These are phyloP conservation scores for Ischnus inquisitorius DNA, from an alignment of 2,888 invertebrate genomes.

Conservation along the genomic window DNA sequence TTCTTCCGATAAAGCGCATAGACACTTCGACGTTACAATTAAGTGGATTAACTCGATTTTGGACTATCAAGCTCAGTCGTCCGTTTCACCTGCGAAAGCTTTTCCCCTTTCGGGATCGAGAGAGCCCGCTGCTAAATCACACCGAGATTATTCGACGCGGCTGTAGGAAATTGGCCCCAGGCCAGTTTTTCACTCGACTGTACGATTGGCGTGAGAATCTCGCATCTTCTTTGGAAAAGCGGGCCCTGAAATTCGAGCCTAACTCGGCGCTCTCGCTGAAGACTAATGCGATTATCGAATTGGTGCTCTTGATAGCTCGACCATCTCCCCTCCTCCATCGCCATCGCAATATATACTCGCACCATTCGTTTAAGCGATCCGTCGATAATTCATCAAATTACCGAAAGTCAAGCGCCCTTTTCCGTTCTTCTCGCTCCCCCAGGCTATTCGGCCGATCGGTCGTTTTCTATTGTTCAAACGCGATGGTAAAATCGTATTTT, in stretches of 20 bases:
- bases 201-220: conserved; percentile 49
- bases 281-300: conserved; percentile 68
- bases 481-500: no score
- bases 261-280: conserved; percentile 47
- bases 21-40: conserved; percentile 28
- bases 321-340: not conserved
- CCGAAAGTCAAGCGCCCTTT: conserved; percentile 40
- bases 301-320: conserved; percentile 26
- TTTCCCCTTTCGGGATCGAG: conserved; percentile 18
- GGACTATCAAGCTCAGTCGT: conserved; percentile 51
- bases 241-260: conserved; percentile 59
- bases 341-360: conserved; percentile 8
- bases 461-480: not conserved
- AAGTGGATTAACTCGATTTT: conserved; percentile 54
- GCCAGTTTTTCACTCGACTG: conserved; percentile 64
- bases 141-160: conserved; percentile 61
- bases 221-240: conserved; percentile 62
- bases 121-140: conserved; percentile 50
- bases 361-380: conserved; percentile 39
- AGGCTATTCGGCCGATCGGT: not conserved
- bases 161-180: conserved; percentile 56
- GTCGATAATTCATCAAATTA: conserved; percentile 57
- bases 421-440: conserved; percentile 1
- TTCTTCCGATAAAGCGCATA: conserved; percentile 1
- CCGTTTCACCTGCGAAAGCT: conserved; percentile 49